Percentiles rank a stretch among this genome's conserved stretches.
These are phyloP conservation scores for Cotesia vestalis DNA, from an alignment of 1,140 invertebrate genomes.

Conservation along the genomic window DNA sequence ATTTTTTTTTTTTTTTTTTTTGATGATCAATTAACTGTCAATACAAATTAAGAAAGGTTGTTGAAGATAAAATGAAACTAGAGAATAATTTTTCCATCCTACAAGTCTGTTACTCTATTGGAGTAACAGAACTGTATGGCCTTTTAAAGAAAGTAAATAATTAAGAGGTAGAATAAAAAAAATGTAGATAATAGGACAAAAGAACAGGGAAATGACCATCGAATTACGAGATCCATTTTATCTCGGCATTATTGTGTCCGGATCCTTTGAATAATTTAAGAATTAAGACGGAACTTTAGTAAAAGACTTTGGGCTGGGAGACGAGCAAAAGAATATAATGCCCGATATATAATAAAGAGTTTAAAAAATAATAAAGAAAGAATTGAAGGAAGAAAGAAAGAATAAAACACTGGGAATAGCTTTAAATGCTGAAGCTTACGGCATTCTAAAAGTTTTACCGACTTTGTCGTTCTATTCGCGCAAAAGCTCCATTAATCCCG, in stretches of 20 bases:
- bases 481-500: constrained; percentile 30
- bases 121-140: not conserved
- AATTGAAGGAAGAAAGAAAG: not conserved
- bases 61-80: no score
- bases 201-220: constrained; percentile 19
- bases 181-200: not conserved
- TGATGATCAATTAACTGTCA: no score
- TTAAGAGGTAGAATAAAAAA: not conserved
- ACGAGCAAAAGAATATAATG: constrained; percentile 14
- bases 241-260: constrained; percentile 45
- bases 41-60: no score
- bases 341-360: constrained; percentile 34
- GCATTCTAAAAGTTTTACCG: constrained; percentile 19
- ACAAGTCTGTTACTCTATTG: no score
- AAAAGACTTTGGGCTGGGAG: constrained; percentile 28
- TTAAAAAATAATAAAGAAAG: not conserved
- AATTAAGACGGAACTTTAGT: constrained; percentile 50
- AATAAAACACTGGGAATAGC: constrained; percentile 22
- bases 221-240: constrained; percentile 24
- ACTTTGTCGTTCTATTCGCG: constrained; percentile 33
- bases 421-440: constrained; percentile 19
- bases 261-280: constrained; percentile 56
- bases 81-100: no score
- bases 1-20: no score
- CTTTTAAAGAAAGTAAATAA: not conserved